Base-by-base conservation (phyloP, 2,888 invertebrate genomes). In the Dryobota labecula region DNA sequence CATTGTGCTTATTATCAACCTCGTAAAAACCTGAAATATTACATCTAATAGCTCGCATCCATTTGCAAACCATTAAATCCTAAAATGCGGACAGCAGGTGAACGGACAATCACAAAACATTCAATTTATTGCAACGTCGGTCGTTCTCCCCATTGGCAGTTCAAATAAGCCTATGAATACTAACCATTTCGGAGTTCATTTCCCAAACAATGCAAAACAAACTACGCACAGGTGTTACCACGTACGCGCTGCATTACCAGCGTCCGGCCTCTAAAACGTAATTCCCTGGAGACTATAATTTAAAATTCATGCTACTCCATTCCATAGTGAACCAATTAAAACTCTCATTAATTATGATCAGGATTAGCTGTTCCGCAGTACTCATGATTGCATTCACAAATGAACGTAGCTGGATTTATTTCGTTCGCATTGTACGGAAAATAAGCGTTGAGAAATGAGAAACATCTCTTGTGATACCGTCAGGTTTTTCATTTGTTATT, bases 281-380 rank as follows among this genome's bases (percentile, higher is more conserved):
- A 74, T 71, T 61, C 86, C 84, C 85, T 38, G n/a, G 87, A 76
- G 87, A 82, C 80, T 49, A 80, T 84, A 79, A 83, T 88, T 85
- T 84, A 84, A 86, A 86, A 88, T 88, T 80, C 82, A 87, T 88
- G 74, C 78, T 61, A 69, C 69, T 77, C 73, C 73, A 78, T 61
- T 54, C 75, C 84, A 83, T 84, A 85, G 77, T 80, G 78, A 80
- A 82, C 84, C 89, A 88, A 90, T 90, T 90, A 90, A 87, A 87
- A 83, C 82, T 80, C 86, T 88, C 90, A 89, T 90, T 87, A 90
- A 90, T 90, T 87, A 89, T 89, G 77, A 85, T 82, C 81, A 76
- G 79, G 78, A 80, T 84, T 84, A 82, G 82, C 69, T 70, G 66
- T 70, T 67, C 67, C 30, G 56, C 54, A 70, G 56, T 78, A 56